Evolutionary conservation across 2,888 invertebrate genomes (phyloP).

Genomic region (Yponomeuta malinellus): DNA sequence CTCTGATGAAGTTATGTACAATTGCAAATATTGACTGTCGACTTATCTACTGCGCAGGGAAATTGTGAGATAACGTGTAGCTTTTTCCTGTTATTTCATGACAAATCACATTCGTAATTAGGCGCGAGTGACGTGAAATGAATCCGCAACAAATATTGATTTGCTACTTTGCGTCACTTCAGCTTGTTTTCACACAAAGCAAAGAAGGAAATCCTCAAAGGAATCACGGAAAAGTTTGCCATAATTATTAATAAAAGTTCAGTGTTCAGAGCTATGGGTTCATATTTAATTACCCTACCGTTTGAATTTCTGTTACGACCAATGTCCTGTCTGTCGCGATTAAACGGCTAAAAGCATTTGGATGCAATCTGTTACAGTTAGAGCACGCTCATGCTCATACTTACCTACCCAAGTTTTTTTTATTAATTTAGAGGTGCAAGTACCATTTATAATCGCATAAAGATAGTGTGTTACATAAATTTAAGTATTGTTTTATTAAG

Average conservation of each 20-base stretch:
- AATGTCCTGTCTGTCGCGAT: too few species aligned
- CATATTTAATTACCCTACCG: too few species aligned
- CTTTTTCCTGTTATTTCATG: background rate
- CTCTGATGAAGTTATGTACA: background rate
- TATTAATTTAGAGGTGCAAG: too few species aligned
- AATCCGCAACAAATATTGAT: background rate
- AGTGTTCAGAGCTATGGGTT: background rate
- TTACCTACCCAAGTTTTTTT: too few species aligned
- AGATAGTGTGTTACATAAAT: too few species aligned
- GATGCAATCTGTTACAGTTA: too few species aligned
- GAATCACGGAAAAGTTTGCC: background rate
- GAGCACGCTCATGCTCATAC: too few species aligned
- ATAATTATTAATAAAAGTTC: background rate
- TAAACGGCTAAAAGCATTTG: too few species aligned
- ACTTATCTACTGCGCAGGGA: background rate
- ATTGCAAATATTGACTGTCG: background rate
- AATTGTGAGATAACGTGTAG: background rate
- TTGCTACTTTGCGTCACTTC: background rate
- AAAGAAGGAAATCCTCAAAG: background rate
- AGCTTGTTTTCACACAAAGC: background rate
- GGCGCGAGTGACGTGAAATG: background rate
- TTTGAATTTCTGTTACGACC: too few species aligned
- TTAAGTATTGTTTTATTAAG: too few species aligned
- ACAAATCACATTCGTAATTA: background rate
- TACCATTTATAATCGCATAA: too few species aligned